phyloP scores from a whole-genome alignment of 2,888 invertebrate species.

The Lasioglossum malachurum region DNA sequence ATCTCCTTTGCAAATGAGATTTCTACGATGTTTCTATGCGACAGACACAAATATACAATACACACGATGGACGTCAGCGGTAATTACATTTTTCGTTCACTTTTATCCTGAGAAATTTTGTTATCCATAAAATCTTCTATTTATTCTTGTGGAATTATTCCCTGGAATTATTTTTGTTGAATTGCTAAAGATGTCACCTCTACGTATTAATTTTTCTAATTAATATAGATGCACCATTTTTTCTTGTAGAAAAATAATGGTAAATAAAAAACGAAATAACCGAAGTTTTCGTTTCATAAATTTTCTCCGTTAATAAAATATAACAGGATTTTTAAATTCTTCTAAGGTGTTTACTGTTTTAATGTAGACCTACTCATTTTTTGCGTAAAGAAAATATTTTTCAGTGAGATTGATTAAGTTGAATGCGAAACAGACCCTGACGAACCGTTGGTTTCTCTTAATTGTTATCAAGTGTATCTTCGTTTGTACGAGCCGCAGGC shows the following conservation, averaged over 20 bases:
- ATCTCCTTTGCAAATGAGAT: slow-evolving; percentile 2
- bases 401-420: background rate
- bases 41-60: background rate
- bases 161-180: background rate
- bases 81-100: background rate
- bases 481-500: background rate
- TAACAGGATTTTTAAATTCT: background rate
- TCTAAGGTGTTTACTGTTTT: background rate
- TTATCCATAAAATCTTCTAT: background rate
- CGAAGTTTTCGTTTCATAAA: too few species aligned
- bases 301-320: too few species aligned
- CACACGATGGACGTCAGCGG: background rate
- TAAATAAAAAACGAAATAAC: too few species aligned
- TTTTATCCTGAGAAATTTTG: background rate
- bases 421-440: background rate
- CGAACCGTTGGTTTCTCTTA: background rate
- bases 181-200: background rate
- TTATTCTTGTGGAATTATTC: too few species aligned
- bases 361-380: too few species aligned
- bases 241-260: too few species aligned
- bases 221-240: background rate
- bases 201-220: too few species aligned
- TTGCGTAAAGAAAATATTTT: background rate
- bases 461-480: background rate
- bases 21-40: background rate